phyloP scores from a whole-genome alignment of 2,797 vertebrate genomes.

The Cirrhinus mrigala region DNA sequence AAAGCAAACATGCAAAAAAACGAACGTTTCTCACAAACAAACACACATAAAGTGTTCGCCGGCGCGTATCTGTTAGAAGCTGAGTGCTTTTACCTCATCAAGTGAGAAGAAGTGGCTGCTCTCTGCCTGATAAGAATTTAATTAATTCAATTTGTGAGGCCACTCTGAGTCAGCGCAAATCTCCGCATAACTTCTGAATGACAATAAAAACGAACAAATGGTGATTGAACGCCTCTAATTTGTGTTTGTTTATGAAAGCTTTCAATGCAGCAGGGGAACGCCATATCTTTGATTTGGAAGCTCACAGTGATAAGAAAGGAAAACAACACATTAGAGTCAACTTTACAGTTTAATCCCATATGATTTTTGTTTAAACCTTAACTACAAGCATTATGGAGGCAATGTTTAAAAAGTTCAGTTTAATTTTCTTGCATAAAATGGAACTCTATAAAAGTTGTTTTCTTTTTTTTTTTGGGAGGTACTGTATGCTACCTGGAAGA shows the following conservation, averaged over 20 bases:
- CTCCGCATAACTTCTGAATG: conserved; percentile 32
- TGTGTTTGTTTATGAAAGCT: conserved; percentile 39
- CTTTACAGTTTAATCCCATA: neutral
- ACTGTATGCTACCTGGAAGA: neutral
- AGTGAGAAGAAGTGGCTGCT: conserved; percentile 47
- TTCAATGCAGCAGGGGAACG: conserved; percentile 1
- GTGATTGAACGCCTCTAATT: conserved; percentile 23
- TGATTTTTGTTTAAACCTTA: neutral
- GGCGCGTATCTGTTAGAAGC: conserved; percentile 18
- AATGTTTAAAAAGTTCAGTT: neutral
- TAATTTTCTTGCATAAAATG: neutral
- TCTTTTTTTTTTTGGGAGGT: too few species aligned
- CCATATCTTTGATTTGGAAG: conserved; percentile 3
- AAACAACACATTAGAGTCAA: neutral
- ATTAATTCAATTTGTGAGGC: conserved; percentile 56
- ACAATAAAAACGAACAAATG: conserved; percentile 15
- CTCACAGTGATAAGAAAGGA: conserved; percentile 3
- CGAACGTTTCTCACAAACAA: conserved; percentile 7
- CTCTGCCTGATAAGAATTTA: conserved; percentile 55
- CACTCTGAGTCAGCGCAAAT: conserved; percentile 50
- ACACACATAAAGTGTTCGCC: conserved; percentile 24
- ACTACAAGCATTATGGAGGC: neutral
- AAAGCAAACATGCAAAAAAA: conserved; percentile 50
- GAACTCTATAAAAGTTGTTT: neutral
- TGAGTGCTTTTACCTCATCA: conserved; percentile 62